Conservation (phyloP, 2,888 invertebrate genomes). For the Xanthia icteritia region DNA sequence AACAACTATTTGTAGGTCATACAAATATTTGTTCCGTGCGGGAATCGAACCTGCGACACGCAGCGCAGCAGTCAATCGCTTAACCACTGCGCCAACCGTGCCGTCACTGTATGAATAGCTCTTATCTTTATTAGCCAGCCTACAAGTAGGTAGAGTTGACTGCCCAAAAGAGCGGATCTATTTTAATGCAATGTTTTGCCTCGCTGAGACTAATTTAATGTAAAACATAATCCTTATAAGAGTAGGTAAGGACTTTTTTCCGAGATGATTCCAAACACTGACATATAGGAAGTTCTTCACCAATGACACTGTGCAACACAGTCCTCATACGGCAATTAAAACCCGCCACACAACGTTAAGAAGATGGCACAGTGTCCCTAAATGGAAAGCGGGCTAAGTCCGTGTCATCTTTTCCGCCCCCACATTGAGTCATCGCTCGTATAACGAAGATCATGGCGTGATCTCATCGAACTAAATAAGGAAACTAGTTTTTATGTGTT, state of each 20-base stretch:
- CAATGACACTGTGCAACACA: conserved; percentile 29
- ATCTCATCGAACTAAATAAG: conserved; percentile 63
- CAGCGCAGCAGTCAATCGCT: no score
- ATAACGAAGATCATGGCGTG: conserved; percentile 36
- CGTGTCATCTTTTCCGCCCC: conserved; percentile 61
- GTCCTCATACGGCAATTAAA: conserved; percentile 14
- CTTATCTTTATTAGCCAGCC: no score
- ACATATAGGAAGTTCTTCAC: conserved; percentile 32
- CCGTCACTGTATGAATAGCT: no score
- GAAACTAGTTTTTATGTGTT: conserved; percentile 45
- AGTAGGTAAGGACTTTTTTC: conserved; percentile 2
- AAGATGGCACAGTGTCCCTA: conserved; percentile 33
- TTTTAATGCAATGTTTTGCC: no score
- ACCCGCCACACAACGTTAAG: neutral
- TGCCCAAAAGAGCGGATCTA: neutral
- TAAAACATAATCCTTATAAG: neutral
- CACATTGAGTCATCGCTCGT: conserved; percentile 55
- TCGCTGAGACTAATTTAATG: neutral
- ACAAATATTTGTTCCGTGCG: no score
- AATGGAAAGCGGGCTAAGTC: conserved; percentile 48
- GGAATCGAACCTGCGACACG: no score
- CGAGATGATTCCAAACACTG: conserved; percentile 12
- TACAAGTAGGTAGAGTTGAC: neutral
- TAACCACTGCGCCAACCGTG: no score
- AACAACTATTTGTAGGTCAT: no score